Evolutionary conservation across 2,113 vertebrate species (phyloP), one percentile per base, ranked within the genome.

Genomic region (Eupsittula cactorum): DNA sequence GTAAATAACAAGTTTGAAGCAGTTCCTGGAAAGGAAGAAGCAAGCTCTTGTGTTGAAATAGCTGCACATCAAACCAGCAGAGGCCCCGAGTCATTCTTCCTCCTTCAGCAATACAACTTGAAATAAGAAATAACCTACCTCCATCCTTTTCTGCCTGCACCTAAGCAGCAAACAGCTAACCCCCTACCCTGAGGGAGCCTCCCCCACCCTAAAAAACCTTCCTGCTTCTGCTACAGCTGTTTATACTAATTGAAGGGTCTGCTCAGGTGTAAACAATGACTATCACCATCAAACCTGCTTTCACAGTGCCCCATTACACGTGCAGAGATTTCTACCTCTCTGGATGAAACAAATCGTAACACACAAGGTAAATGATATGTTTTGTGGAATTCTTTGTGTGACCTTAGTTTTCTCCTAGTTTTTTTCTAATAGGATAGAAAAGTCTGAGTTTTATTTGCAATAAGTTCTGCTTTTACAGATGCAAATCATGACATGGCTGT

Each of bases 1-100:
- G 96, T 92, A 97, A 98, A 98, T 68, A 80, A 92, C 59, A 4
- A 91, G 90, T 37, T 87, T 86, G 87, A 96, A 79, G 95, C 92
- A 90, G 73, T 78, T 92, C 92, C 91, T 88, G 94, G 92, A 93
- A 82, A 85, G 77, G 78, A 83, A 89, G 77, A 68, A 84, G 74
- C 35, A 17, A 53, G 65, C 60, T 64, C 86, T 92, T 60, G 75
- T 82, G 95, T 78, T 41, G 94, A 49, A 76, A 67, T 75, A 12
- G 6, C 42, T 20, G 52, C 25, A 49, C 90, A 44, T 9, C 12
- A 6, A 84, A 37, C 67, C 12, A 37, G 80, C 71, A 60, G 68
- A 92, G 79, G 9, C 82, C 52, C 41, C 6, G 41, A 41, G 79
- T 29, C 17, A 1, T 33, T 47, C 41, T 69, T 41, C 57, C 46